Evolutionary conservation across 1,140 invertebrate species (phyloP).

Genomic region (Saccostrea cuccullata): DNA sequence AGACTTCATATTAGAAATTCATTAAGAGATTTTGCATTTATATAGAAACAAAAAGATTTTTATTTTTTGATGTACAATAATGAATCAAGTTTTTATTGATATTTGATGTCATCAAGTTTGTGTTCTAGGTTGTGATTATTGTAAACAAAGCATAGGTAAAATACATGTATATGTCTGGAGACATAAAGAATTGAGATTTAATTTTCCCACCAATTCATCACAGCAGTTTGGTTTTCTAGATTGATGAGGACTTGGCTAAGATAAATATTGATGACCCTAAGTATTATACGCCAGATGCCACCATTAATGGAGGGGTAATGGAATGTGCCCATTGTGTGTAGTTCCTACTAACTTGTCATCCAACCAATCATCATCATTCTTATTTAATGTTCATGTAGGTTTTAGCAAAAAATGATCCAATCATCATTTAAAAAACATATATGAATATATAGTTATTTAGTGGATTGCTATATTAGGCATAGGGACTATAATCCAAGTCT

Average conservation of each 20-base stretch:
- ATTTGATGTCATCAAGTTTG: too few relatives aligned
- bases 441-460: neutral
- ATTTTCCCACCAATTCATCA: neutral
- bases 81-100: too few relatives aligned
- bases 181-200: neutral
- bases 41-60: too few relatives aligned
- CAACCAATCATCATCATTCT: conserved; percentile 29
- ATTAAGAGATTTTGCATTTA: too few relatives aligned
- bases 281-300: conserved; percentile 71
- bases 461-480: neutral
- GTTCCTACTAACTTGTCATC: conserved; percentile 41
- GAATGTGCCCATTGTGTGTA: conserved; percentile 42
- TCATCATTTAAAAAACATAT: neutral
- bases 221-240: conserved; percentile 66
- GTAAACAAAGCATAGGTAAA: neutral
- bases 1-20: too few relatives aligned
- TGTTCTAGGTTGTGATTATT: conserved; percentile 4
- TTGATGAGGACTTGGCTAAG: conserved; percentile 78
- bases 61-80: too few relatives aligned
- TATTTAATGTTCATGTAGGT: neutral
- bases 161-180: neutral
- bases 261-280: conserved; percentile 78
- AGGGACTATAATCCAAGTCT: neutral
- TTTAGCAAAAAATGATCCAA: conserved; percentile 13
- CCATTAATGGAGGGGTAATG: conserved; percentile 67